Evolutionary conservation across 2,797 vertebrate species (phyloP).

Genomic region (Brachymystax lenok): DNA sequence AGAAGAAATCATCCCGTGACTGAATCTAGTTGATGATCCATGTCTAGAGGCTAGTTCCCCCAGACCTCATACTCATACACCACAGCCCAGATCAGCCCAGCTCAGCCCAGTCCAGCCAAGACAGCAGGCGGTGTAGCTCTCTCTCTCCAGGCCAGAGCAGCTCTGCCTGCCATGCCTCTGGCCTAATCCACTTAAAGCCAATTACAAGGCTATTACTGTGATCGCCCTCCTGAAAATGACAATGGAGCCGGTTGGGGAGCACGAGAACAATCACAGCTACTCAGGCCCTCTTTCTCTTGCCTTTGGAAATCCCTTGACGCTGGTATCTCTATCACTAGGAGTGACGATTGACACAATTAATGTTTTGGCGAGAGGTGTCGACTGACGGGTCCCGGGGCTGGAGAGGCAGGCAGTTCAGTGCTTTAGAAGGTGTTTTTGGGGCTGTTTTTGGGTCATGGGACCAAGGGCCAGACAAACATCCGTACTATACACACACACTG

Average conservation of each 20-base stretch:
- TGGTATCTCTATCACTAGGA: constrained; percentile 52
- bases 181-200: constrained; percentile 76
- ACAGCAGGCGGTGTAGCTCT: constrained; percentile 51
- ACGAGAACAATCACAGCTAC: constrained; percentile 40
- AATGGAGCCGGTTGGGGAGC: constrained; percentile 49
- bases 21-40: no score
- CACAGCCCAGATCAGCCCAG: constrained; percentile 9
- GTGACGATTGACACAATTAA: constrained; percentile 59
- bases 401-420: constrained; percentile 40
- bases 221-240: constrained; percentile 72
- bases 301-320: constrained; percentile 27
- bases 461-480: constrained; percentile 35
- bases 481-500: constrained; percentile 4
- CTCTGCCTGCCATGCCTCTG: constrained; percentile 40
- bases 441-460: constrained; percentile 50
- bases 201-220: constrained; percentile 76
- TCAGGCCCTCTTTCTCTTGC: constrained; percentile 18
- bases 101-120: constrained; percentile 20
- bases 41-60: constrained; percentile 31
- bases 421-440: constrained; percentile 53
- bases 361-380: constrained; percentile 60
- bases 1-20: no score
- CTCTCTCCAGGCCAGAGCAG: constrained; percentile 39
- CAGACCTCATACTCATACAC: constrained; percentile 58
- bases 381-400: constrained; percentile 60